Conservation (phyloP, 2,888 invertebrate species). For the Candidula unifasciata region DNA sequence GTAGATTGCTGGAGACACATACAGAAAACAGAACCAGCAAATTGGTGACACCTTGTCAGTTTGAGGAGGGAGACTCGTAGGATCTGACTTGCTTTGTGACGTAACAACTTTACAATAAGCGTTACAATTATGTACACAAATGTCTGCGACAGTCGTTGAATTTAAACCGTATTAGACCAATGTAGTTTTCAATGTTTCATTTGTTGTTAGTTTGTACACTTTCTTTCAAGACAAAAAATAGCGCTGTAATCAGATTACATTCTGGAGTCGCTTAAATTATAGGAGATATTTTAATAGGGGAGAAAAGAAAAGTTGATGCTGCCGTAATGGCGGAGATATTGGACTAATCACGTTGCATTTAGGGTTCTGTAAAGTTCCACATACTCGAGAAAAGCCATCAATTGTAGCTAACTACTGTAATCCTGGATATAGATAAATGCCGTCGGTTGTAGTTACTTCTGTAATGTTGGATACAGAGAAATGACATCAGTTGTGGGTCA, state of each 20-base stretch:
- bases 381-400: too few relatives aligned
- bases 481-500: too few relatives aligned
- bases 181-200: not conserved
- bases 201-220: not conserved
- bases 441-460: too few relatives aligned
- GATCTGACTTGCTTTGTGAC: not conserved
- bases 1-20: not conserved
- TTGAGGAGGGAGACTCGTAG: not conserved
- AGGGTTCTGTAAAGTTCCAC: too few relatives aligned
- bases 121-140: not conserved
- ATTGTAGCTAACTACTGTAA: too few relatives aligned
- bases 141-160: not conserved
- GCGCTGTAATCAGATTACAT: not conserved
- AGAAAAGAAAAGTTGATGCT: too few relatives aligned
- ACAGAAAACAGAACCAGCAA: not conserved
- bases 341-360: too few relatives aligned
- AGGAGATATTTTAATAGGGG: too few relatives aligned
- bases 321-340: too few relatives aligned
- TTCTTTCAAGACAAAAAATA: not conserved
- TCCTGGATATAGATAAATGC: too few relatives aligned
- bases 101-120: not conserved
- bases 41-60: not conserved
- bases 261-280: too few relatives aligned
- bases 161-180: not conserved
- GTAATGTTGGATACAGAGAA: too few relatives aligned